Conservation (phyloP, 2,797 vertebrate species). For the Hephaestus fuliginosus region DNA sequence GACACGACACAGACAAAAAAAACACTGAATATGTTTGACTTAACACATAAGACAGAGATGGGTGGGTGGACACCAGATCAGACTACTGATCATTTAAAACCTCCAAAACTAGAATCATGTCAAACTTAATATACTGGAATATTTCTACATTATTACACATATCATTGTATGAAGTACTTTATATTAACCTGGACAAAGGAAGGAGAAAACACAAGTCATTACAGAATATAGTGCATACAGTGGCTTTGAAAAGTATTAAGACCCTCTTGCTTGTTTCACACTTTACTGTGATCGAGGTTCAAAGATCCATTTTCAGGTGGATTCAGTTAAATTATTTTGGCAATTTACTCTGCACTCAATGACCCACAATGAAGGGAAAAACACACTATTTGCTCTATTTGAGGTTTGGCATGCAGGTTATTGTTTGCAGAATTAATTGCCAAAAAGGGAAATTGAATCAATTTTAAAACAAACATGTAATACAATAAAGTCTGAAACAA, state of each 20-base stretch:
- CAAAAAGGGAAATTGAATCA: background rate
- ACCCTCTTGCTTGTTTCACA: background rate
- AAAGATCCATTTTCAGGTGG: no score
- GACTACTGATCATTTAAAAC: conserved; percentile 58
- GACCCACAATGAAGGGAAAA: background rate
- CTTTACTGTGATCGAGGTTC: background rate
- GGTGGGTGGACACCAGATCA: conserved; percentile 43
- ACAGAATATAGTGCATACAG: background rate
- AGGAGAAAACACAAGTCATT: background rate
- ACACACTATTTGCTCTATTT: background rate
- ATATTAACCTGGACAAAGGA: background rate
- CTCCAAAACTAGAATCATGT: background rate
- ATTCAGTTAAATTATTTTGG: background rate
- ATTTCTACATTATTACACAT: background rate
- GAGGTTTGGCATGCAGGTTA: background rate
- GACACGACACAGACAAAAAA: conserved; percentile 1
- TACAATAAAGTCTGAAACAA: background rate
- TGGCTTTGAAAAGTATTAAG: background rate
- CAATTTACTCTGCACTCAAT: background rate
- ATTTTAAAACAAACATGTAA: background rate
- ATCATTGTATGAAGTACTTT: background rate
- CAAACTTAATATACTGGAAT: background rate
- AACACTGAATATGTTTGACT: conserved; percentile 45
- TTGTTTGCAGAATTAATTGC: background rate
- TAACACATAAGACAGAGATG: conserved; percentile 26